Percentiles rank a stretch among this genome's conserved stretches.
Conservation (phyloP, 2,797 vertebrate species). For the Megaceryle alcyon region DNA sequence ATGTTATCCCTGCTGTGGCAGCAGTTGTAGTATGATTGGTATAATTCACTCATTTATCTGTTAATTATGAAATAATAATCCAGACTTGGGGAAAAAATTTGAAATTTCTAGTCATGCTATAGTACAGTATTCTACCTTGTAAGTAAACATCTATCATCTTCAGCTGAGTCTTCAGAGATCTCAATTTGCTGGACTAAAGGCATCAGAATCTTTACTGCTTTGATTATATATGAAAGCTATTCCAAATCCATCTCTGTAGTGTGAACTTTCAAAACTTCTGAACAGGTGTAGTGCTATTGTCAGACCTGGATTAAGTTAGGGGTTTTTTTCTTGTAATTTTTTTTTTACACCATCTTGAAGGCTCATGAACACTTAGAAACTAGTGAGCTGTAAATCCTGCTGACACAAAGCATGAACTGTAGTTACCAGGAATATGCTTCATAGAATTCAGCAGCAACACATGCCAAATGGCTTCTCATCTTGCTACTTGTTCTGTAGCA, state of each 20-base stretch:
- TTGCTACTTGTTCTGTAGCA: neutral
- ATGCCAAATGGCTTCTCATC: neutral
- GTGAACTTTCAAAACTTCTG: neutral
- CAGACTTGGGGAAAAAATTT: neutral
- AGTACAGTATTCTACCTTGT: neutral
- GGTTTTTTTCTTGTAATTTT: too few relatives aligned
- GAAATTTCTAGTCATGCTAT: neutral
- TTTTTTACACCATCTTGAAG: neutral
- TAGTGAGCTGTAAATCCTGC: neutral
- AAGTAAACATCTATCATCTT: neutral
- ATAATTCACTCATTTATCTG: neutral
- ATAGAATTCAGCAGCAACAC: neutral
- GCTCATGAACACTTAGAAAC: neutral
- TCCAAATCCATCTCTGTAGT: neutral
- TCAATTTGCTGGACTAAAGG: neutral
- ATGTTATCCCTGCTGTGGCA: neutral
- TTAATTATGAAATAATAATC: neutral
- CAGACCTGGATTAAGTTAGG: neutral
- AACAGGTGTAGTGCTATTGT: neutral
- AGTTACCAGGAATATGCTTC: neutral
- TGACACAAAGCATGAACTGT: neutral
- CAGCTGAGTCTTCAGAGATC: neutral
- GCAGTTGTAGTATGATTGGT: neutral
- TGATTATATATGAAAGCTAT: neutral
- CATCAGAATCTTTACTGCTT: neutral